Evolutionary conservation across 2,888 invertebrate species (phyloP).

Genomic region (Tholera decimalis): DNA sequence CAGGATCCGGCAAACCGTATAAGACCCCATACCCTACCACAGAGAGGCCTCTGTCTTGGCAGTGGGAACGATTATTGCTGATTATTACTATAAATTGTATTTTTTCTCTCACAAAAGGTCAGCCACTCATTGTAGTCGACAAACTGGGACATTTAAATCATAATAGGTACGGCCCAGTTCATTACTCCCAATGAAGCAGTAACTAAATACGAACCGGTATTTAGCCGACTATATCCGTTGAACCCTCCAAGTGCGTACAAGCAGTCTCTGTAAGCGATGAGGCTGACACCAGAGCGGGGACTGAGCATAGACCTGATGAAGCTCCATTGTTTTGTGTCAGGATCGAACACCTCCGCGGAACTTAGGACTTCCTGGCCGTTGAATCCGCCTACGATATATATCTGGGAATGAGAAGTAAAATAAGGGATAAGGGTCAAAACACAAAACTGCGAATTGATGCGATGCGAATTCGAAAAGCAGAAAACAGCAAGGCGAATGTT

Average conservation of each 20-base stretch:
- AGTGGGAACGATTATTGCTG: too few species aligned
- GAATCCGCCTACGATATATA: slow-evolving; percentile 96
- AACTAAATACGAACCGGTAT: slow-evolving; percentile 86
- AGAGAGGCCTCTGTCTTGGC: too few species aligned
- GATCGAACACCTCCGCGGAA: slow-evolving; percentile 95
- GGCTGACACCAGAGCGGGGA: slow-evolving; percentile 94
- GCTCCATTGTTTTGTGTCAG: slow-evolving; percentile 94
- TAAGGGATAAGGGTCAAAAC: neutral
- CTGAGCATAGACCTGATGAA: slow-evolving; percentile 93
- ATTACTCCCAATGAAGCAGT: neutral
- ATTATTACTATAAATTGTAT: too few species aligned
- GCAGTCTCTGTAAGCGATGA: slow-evolving; percentile 93
- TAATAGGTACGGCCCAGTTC: neutral
- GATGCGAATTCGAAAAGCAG: too few species aligned
- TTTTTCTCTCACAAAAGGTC: too few species aligned
- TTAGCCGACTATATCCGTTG: slow-evolving; percentile 94
- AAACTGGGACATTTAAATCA: neutral
- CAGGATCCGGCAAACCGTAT: too few species aligned
- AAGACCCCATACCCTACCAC: too few species aligned
- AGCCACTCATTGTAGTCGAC: too few species aligned
- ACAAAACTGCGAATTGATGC: too few species aligned
- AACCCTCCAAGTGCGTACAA: slow-evolving; percentile 96
- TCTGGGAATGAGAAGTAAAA: slow-evolving; percentile 74
- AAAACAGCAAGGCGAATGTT: too few species aligned
- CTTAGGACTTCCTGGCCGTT: slow-evolving; percentile 95